A percentile compares a stretch with the other conserved stretches of the same genome.
These are phyloP conservation scores for Sparus aurata DNA, from an alignment of 2,797 vertebrate genomes.

Conservation along the genomic window DNA sequence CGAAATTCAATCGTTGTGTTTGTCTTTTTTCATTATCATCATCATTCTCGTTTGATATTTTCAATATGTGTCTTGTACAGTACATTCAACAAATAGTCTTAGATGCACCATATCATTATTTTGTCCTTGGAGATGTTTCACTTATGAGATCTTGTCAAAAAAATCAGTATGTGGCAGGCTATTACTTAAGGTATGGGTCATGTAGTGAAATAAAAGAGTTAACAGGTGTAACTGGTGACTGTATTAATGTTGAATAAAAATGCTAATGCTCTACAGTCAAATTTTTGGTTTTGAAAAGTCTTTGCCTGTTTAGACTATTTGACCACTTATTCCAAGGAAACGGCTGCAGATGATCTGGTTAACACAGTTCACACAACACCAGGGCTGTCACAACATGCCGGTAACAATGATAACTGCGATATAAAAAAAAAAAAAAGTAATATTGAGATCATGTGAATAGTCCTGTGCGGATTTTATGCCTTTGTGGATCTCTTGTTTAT, in stretches of 20 bases:
- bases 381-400: too few species aligned
- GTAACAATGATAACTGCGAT: too few species aligned
- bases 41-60: neutral
- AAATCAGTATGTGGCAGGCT: neutral
- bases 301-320: neutral
- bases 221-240: too few species aligned
- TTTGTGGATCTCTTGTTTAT: too few species aligned
- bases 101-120: neutral
- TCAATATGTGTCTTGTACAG: neutral
- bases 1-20: slow-evolving; percentile 56
- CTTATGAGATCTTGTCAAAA: neutral
- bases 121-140: neutral
- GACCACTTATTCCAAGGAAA: too few species aligned
- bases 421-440: too few species aligned
- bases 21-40: slow-evolving; percentile 3
- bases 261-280: too few species aligned
- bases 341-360: too few species aligned
- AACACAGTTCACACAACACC: too few species aligned
- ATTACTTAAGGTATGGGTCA: neutral
- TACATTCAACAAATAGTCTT: neutral
- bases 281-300: neutral
- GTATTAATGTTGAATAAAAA: too few species aligned
- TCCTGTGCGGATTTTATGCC: too few species aligned
- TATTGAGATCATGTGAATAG: too few species aligned
- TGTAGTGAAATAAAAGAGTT: neutral